Conservation (phyloP, 37 sponge, comb jelly and placozoan species). For the Amphimedon queenslandica region DNA sequence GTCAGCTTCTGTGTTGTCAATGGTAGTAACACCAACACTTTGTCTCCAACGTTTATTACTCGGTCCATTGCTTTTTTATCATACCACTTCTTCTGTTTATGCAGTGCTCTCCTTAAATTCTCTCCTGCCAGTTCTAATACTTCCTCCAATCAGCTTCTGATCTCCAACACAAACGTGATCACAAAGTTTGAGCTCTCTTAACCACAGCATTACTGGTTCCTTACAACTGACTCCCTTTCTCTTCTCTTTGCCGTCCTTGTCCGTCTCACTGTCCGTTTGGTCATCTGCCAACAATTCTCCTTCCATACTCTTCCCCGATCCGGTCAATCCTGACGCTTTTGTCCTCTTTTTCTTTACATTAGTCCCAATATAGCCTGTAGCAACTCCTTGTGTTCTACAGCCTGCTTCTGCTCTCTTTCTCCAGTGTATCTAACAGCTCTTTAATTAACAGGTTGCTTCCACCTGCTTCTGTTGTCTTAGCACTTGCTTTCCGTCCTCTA, state of each 20-base stretch:
- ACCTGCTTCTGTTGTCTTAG: background rate
- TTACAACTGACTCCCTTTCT: background rate
- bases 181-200: too few species aligned
- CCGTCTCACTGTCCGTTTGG: background rate
- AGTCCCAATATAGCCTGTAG: background rate
- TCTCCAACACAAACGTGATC: too few species aligned
- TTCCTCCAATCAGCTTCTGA: too few species aligned
- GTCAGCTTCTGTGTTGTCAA: too few species aligned
- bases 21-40: too few species aligned
- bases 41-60: too few species aligned
- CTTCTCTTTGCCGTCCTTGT: background rate
- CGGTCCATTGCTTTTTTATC: too few species aligned
- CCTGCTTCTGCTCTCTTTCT: background rate
- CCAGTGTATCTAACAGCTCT: background rate
- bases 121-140: too few species aligned
- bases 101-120: too few species aligned
- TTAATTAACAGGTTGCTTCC: background rate
- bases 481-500: background rate
- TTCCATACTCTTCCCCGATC: background rate
- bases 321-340: too few species aligned
- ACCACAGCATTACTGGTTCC: too few species aligned
- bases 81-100: too few species aligned
- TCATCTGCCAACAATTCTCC: background rate
- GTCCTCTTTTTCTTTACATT: background rate
- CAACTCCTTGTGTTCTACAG: conserved; percentile 1